Base-by-base conservation (phyloP, 2,888 invertebrate genomes). In the Polymixis flavicincta region DNA sequence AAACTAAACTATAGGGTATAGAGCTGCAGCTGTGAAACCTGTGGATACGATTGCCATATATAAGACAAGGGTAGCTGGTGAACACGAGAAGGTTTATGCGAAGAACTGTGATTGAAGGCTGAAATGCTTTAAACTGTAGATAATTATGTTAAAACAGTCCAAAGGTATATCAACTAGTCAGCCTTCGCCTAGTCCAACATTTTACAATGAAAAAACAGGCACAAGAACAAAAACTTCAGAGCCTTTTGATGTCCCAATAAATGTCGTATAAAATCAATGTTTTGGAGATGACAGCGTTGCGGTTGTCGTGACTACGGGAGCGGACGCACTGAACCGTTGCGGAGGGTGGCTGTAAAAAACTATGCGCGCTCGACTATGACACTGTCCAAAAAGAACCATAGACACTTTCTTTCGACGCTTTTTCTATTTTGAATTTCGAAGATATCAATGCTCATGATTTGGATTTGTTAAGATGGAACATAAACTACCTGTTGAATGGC, bases 341-440 rank as follows among this genome's bases (percentile, higher is more conserved):
- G 77, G 87, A 90, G 93, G 94, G 93, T 93, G 92, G 90, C 83
- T 89, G 93, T 92, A 95, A 95, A 95, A 96, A 95, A 88, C 92
- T 85, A 88, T 88, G 91, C 86, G 90, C 94, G 90, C 90, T 93
- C 92, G 89, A 87, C 92, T 93, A 92, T 92, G 90, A 93, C 93
- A 89, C 87, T 80, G 76, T 75, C 87, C 67, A 78, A 88, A 78
- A 87, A 74, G 59, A 77, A 73, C 61, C 80, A 85, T 79, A 67
- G 78, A 83, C 74, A 82, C 82, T 79, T 87, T 80, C 77, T 80
- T 87, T 76, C 50, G 48, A 70, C 69, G 76, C 74, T 78, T 72
- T 85, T 71, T 61, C 76, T 81, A 76, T 82, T 83, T 84, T 80
- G 74, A 67, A 82, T 71, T 84, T 71, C 50, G 66, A 71, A 83